Evolutionary conservation across 1,140 invertebrate genomes (phyloP).

Genomic region (Patella vulgata): DNA sequence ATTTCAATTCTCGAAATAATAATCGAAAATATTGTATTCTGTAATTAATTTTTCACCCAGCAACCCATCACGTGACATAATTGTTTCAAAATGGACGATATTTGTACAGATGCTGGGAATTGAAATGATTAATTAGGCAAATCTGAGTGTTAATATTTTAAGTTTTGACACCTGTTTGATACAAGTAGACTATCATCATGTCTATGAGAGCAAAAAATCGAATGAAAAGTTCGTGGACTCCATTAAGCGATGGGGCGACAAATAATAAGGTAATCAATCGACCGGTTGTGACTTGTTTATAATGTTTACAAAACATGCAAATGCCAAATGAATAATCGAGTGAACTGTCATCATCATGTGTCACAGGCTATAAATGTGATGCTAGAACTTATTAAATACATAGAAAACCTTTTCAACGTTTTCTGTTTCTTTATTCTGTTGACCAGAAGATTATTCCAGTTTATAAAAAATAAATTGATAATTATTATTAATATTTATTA

Average conservation of each 20-base stretch:
- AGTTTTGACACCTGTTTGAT: conserved; percentile 13
- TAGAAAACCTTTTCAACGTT: too few species aligned
- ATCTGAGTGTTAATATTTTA: neutral
- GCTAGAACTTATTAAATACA: too few species aligned
- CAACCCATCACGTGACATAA: conserved; percentile 17
- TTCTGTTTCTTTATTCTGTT: too few species aligned
- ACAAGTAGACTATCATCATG: conserved; percentile 61
- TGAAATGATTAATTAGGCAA: neutral
- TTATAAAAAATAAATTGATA: too few species aligned
- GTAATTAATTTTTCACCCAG: conserved; percentile 17
- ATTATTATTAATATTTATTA: too few species aligned
- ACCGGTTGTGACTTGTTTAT: neutral
- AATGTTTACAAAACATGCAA: too few species aligned
- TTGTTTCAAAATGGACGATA: conserved; percentile 47
- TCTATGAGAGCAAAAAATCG: conserved; percentile 63
- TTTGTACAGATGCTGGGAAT: neutral
- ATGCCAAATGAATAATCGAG: too few species aligned
- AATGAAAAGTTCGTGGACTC: conserved; percentile 65
- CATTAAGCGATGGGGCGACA: conserved; percentile 59
- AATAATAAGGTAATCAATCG: conserved; percentile 58
- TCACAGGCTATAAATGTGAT: too few species aligned
- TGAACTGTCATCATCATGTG: too few species aligned
- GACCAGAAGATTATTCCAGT: too few species aligned
- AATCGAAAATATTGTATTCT: conserved; percentile 6
- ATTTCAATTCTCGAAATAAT: too few species aligned